Base-by-base conservation (phyloP, 92 coral and sea anemone species). In the Siderastrea siderea region DNA sequence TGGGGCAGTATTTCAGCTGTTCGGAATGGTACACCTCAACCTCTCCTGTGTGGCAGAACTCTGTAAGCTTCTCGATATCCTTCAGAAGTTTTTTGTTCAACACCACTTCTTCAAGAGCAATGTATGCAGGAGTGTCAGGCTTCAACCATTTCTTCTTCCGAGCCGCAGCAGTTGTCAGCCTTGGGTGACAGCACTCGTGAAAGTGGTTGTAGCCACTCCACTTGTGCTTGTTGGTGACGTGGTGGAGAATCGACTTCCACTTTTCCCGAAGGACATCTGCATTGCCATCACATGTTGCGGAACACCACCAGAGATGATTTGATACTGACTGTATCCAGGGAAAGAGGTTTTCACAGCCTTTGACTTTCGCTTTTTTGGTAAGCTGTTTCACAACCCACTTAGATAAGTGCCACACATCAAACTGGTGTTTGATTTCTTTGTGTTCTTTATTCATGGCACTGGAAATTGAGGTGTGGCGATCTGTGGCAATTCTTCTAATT, bases 271-370 rank as follows among this genome's bases (percentile, higher is more conserved):
- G 69, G 9, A 87, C 43, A 70, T 82, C 74, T 16, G 79, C 91
- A 91, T 86, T 49, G 54, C 74, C 80, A 53, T 15, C 61, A 68
- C 92, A 87, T 51, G 88, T 91, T 57, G 91, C 95, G n/a, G n/a
- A n/a, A n/a, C n/a, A 88, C 95, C 92, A 92, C 95, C 92, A 88
- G 60, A 91, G 87, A 67, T 91, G 94, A 51, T 89, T 84, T 7
- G 87, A 78, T 16, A 90, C 68, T 1, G 93, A 94, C 67, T 75
- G 89, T 50, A 89, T 91, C 93, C 93, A 92, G 7, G 81, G 93
- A 4, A 38, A 1, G 26, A 94, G 75, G 46, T 89, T 90, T 79
- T 89, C 75, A 46, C 73, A 83, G 2, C 91, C 82, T 38, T 88
- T 93, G 47, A 43, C 38, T 63, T 90, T 85, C 15, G 93, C 93